Conservation (phyloP, 2,888 invertebrate genomes). For the Synanthedon tipuliformis region DNA sequence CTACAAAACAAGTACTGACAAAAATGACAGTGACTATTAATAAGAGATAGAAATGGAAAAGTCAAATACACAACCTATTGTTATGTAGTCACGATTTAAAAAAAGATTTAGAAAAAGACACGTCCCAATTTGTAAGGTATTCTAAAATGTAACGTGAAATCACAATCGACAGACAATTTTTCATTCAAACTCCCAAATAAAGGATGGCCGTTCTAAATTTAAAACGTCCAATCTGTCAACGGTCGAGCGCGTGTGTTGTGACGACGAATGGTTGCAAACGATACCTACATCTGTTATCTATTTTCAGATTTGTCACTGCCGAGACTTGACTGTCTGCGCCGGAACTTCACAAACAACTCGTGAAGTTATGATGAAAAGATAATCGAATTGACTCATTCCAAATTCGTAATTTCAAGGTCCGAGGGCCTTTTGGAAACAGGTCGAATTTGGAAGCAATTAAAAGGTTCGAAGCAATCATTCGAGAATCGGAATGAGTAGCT, state of each 20-base stretch:
- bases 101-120: neutral
- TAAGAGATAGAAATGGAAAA: neutral
- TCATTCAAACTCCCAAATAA: slow-evolving; percentile 57
- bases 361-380: slow-evolving; percentile 22
- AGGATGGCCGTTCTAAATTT: slow-evolving; percentile 59
- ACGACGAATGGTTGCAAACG: slow-evolving; percentile 63
- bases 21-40: too few species aligned
- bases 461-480: slow-evolving; percentile 29
- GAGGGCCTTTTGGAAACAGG: neutral
- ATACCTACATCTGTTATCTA: slow-evolving; percentile 62
- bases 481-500: slow-evolving; percentile 31
- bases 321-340: slow-evolving; percentile 45
- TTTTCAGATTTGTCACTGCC: slow-evolving; percentile 58
- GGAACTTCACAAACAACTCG: slow-evolving; percentile 48
- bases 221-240: slow-evolving; percentile 67
- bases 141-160: neutral
- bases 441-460: neutral
- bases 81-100: neutral
- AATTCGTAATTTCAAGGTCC: neutral
- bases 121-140: neutral
- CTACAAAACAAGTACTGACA: too few species aligned
- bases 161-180: slow-evolving; percentile 46
- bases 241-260: slow-evolving; percentile 61
- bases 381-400: slow-evolving; percentile 17
- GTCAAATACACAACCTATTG: neutral